Conservation (phyloP, 2,888 invertebrate species). For the Tetranychus piercei region DNA sequence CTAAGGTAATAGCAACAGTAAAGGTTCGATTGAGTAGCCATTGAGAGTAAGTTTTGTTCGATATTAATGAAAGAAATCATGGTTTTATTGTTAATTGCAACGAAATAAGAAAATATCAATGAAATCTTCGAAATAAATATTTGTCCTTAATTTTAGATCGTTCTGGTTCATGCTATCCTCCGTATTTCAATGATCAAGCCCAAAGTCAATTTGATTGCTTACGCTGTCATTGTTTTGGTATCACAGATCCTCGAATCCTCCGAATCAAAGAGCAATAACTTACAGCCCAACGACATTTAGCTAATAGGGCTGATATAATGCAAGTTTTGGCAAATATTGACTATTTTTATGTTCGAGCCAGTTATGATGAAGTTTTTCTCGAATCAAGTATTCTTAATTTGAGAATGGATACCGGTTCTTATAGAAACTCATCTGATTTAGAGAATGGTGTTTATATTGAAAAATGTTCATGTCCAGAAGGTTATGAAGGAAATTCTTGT, state of each 20-base stretch:
- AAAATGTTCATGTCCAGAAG: conserved; percentile 68
- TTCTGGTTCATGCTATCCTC: conserved; percentile 42
- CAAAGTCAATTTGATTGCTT: conserved; percentile 61
- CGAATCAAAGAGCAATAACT: conserved; percentile 27
- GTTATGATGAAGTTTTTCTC: conserved; percentile 27
- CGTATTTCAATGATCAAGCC: conserved; percentile 65
- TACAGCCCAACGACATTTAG: conserved; percentile 21
- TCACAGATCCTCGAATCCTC: conserved; percentile 40
- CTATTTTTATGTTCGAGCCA: conserved; percentile 48
- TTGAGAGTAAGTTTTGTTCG: conserved; percentile 34
- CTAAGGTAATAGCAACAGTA: conserved; percentile 78
- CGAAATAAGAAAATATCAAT: too few species aligned
- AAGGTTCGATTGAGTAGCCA: conserved; percentile 60
- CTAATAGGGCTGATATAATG: conserved; percentile 65
- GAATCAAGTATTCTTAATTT: conserved; percentile 35
- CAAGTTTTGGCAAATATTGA: conserved; percentile 77
- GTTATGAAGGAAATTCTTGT: conserved; percentile 65
- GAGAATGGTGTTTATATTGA: conserved; percentile 65
- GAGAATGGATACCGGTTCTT: conserved; percentile 33
- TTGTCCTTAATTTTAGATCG: background rate
- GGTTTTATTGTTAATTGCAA: too few species aligned
- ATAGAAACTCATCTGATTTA: conserved; percentile 32
- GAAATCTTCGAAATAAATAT: too few species aligned
- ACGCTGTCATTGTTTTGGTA: conserved; percentile 88
- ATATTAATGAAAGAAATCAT: too few species aligned